These are phyloP conservation scores for Pheosia gnoma DNA, from an alignment of 2,888 invertebrate species.

Conservation along the genomic window DNA sequence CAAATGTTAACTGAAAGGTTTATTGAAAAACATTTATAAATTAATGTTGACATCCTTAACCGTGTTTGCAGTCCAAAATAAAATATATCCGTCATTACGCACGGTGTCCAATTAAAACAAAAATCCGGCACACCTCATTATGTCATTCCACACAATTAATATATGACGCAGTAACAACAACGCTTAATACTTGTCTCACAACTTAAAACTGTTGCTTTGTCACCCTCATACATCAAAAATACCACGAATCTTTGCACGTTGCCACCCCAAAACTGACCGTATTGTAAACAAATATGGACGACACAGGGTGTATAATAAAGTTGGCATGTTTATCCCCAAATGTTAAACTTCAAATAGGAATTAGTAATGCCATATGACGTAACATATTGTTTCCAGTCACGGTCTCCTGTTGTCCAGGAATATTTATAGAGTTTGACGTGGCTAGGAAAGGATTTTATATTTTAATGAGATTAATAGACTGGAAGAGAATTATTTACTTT, in stretches of 20 bases:
- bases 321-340: slow-evolving; percentile 50
- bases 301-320: slow-evolving; percentile 10
- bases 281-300: slow-evolving; percentile 1
- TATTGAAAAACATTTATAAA: slow-evolving; percentile 1
- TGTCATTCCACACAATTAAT: slow-evolving; percentile 75
- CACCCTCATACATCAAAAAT: slow-evolving; percentile 52
- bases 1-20: too few relatives aligned
- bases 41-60: slow-evolving; percentile 29
- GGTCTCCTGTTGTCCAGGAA: slow-evolving; percentile 39
- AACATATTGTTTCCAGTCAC: slow-evolving; percentile 61
- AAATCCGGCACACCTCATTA: slow-evolving; percentile 62
- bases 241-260: slow-evolving; percentile 12
- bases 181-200: slow-evolving; percentile 71
- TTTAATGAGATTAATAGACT: neutral
- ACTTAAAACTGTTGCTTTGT: slow-evolving; percentile 64
- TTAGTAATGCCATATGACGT: slow-evolving; percentile 62
- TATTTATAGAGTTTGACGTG: slow-evolving; percentile 18
- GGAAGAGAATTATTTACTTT: too few relatives aligned
- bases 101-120: slow-evolving; percentile 57
- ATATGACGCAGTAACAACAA: slow-evolving; percentile 49
- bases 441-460: slow-evolving; percentile 1
- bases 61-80: slow-evolving; percentile 17
- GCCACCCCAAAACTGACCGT: slow-evolving; percentile 25
- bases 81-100: slow-evolving; percentile 39
- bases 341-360: slow-evolving; percentile 67